These are phyloP conservation scores for Edolisoma coerulescens DNA, from an alignment of 2,113 vertebrate species.

Conservation along the genomic window DNA sequence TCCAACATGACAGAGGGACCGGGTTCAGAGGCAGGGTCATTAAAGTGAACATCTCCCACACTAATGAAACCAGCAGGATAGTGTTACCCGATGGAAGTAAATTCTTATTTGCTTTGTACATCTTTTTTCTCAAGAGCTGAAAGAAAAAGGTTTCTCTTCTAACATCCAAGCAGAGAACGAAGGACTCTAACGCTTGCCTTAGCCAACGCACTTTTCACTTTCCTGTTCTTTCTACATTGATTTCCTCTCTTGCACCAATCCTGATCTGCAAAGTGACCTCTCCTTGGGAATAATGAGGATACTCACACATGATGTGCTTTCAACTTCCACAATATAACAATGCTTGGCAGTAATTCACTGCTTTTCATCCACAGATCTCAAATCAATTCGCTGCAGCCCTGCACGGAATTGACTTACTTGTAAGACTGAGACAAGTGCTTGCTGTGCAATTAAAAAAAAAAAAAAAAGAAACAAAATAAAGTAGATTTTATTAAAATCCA, in stretches of 20 bases:
- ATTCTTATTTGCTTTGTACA: background rate
- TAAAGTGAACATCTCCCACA: background rate
- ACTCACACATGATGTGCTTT: background rate
- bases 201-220: background rate
- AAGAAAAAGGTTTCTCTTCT: background rate
- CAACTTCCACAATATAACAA: conserved; percentile 3
- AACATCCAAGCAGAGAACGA: background rate
- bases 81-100: background rate
- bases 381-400: conserved; percentile 46
- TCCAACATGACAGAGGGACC: background rate
- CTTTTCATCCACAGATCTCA: conserved; percentile 40
- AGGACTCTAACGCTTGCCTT: background rate
- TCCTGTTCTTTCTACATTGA: background rate
- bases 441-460: conserved; percentile 44
- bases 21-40: background rate
- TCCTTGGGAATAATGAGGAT: background rate
- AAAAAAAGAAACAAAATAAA: background rate
- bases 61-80: background rate
- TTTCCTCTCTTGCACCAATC: conserved; percentile 8
- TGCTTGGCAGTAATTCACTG: conserved; percentile 35
- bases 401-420: conserved; percentile 19
- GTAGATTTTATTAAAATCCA: background rate
- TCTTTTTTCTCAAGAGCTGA: background rate
- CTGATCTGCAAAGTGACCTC: background rate
- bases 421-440: background rate